These are phyloP conservation scores for Cyphomyrus plagiostoma DNA, from an alignment of 2,113 vertebrate genomes.

Conservation along the genomic window DNA sequence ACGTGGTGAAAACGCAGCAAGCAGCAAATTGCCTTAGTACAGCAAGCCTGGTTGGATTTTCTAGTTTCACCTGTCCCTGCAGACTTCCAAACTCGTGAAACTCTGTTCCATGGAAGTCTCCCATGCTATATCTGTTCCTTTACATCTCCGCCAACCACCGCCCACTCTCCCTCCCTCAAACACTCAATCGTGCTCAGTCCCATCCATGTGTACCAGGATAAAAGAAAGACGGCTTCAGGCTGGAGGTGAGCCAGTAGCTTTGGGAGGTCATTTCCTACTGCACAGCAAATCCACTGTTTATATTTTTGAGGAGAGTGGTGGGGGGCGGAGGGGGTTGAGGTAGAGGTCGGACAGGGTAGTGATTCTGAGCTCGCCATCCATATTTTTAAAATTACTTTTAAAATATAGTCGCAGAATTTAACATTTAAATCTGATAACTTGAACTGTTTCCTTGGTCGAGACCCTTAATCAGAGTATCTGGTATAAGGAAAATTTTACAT, in stretches of 20 bases:
- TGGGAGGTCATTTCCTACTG: constrained; percentile 64
- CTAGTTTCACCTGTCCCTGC: constrained; percentile 47
- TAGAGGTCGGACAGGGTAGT: not conserved
- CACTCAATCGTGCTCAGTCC: not conserved
- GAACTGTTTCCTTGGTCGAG: not conserved
- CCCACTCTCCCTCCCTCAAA: not conserved
- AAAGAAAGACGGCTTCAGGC: constrained; percentile 55
- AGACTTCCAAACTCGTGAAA: constrained; percentile 50
- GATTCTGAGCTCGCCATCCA: not conserved
- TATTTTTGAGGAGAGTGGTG: constrained; percentile 35
- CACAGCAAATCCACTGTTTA: constrained; percentile 56
- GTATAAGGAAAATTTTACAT: not conserved
- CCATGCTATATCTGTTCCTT: constrained; percentile 17
- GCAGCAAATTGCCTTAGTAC: constrained; percentile 42
- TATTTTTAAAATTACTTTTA: not conserved
- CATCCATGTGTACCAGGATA: constrained; percentile 38
- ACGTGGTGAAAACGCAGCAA: not conserved
- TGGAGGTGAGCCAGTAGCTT: constrained; percentile 58
- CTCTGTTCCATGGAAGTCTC: not conserved
- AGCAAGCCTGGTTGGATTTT: constrained; percentile 44
- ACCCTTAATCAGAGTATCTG: not conserved
- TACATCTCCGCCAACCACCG: not conserved
- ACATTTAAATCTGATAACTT: not conserved
- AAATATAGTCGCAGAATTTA: not conserved
- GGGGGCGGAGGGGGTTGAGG: not conserved